These are phyloP conservation scores for Forficula auricularia DNA, from an alignment of 1,140 invertebrate genomes.

Conservation along the genomic window DNA sequence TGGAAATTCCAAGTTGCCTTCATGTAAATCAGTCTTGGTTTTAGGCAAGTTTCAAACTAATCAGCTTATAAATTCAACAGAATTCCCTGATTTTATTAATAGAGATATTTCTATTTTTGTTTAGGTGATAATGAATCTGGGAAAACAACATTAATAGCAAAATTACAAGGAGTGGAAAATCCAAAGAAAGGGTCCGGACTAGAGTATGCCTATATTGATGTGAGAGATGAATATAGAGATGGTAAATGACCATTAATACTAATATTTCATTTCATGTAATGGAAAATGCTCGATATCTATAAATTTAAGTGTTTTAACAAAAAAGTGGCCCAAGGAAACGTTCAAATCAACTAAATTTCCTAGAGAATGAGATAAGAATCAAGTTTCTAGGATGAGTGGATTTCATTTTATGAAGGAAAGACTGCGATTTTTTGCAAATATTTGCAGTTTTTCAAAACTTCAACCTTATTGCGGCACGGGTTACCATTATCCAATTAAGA, in stretches of 20 bases:
- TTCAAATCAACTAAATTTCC: no score
- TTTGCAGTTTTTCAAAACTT: no score
- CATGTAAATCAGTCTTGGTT: constrained; percentile 80
- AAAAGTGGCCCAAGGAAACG: no score
- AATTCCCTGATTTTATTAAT: neutral
- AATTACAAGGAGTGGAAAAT: constrained; percentile 83
- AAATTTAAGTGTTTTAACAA: no score
- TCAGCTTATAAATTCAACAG: neutral
- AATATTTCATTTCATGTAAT: neutral
- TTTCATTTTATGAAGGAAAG: no score
- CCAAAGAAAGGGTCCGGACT: constrained; percentile 93
- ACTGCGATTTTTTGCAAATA: no score
- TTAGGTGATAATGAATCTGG: constrained; percentile 86
- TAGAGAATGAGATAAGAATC: no score
- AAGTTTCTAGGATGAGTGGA: no score
- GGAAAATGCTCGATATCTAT: no score
- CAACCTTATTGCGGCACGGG: no score
- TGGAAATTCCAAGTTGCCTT: constrained; percentile 80
- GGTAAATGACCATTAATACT: constrained; percentile 40
- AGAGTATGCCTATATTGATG: constrained; percentile 96
- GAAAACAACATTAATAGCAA: constrained; percentile 92
- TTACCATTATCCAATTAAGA: no score
- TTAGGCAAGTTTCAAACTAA: constrained; percentile 39
- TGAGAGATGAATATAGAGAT: constrained; percentile 96
- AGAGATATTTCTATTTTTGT: constrained; percentile 9